Percentiles rank a stretch among this genome's conserved stretches.
These are phyloP conservation scores for Bubo bubo DNA, from an alignment of 2,113 vertebrate species.

Conservation along the genomic window DNA sequence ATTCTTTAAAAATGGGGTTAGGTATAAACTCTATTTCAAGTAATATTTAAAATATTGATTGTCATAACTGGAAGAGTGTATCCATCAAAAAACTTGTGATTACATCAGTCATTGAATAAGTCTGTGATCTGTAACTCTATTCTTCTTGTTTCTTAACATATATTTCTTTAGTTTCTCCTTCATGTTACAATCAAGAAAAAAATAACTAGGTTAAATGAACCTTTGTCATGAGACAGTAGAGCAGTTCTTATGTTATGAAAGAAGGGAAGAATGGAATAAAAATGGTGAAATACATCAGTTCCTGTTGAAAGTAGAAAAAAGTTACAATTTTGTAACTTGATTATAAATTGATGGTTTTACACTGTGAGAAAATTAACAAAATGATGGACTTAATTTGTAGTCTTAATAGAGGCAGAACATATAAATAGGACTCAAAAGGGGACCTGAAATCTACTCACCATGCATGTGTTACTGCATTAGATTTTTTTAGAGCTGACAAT, in stretches of 20 bases:
- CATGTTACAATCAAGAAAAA: neutral
- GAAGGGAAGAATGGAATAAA: neutral
- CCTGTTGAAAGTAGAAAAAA: neutral
- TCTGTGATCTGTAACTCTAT: neutral
- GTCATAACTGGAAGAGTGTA: neutral
- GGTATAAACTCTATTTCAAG: neutral
- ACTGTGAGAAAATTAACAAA: neutral
- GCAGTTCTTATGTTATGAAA: neutral
- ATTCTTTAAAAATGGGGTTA: neutral
- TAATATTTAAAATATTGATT: neutral
- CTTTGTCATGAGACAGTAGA: neutral
- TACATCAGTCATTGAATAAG: neutral
- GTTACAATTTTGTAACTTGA: neutral
- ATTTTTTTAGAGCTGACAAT: neutral
- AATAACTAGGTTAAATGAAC: neutral
- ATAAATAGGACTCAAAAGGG: neutral
- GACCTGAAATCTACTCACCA: neutral
- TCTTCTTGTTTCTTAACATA: neutral
- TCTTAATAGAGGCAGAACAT: neutral
- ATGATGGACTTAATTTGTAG: neutral
- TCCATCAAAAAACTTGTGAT: neutral
- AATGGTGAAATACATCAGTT: neutral
- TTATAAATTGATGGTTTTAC: neutral
- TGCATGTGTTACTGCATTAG: neutral
- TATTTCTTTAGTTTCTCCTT: neutral